These are phyloP conservation scores for Alces alces DNA, from an alignment of 2,113 vertebrate genomes.

Conservation along the genomic window DNA sequence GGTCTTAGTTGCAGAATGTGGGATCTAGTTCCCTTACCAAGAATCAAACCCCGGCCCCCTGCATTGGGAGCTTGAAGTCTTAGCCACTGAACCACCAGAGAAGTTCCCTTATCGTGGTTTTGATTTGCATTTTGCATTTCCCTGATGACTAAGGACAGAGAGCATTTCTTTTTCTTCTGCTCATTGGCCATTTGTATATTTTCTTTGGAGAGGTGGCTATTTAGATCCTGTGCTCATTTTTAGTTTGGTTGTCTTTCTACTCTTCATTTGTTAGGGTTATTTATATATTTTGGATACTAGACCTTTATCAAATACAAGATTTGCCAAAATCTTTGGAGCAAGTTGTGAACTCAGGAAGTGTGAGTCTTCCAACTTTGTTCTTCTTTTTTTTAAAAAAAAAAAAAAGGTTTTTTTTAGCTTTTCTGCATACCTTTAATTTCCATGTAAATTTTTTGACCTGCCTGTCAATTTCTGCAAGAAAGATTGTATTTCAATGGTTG, in stretches of 20 bases:
- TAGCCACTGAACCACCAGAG: not conserved
- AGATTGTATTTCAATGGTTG: not conserved
- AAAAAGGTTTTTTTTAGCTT: not conserved
- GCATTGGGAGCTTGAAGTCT: not conserved
- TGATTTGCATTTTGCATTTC: not conserved
- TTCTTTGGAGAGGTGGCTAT: not conserved
- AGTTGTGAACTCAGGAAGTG: not conserved
- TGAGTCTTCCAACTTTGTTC: not conserved
- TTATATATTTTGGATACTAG: not conserved
- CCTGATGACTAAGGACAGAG: not conserved
- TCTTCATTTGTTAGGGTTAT: not conserved
- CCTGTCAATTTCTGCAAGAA: not conserved
- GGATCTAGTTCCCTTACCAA: not conserved
- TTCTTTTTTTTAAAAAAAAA: not conserved
- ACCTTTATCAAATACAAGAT: not conserved
- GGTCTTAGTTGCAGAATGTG: not conserved
- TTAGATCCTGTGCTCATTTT: not conserved
- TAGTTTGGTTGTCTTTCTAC: not conserved
- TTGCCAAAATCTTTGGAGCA: not conserved
- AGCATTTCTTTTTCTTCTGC: not conserved
- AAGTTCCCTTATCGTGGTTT: not conserved
- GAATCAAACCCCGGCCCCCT: fast-evolving
- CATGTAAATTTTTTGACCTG: not conserved
- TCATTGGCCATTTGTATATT: not conserved
- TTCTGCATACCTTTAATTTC: not conserved